phyloP scores from a whole-genome alignment of 2,888 invertebrate species.

The Caenorhabditis macrosperma region DNA sequence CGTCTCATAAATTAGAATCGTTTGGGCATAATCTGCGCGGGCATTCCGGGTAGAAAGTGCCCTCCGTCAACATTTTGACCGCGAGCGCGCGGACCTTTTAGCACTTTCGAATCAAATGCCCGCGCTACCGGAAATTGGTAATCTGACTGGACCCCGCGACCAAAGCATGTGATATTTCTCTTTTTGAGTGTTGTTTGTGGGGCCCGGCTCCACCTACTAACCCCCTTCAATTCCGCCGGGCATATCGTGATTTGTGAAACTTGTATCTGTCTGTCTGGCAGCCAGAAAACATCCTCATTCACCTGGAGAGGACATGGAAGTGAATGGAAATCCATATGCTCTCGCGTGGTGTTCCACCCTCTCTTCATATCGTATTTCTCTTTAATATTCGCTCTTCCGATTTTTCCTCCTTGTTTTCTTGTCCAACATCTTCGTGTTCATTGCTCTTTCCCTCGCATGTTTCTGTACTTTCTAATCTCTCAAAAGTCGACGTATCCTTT shows the following conservation, averaged over 20 bases:
- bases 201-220: neutral
- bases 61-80: slow-evolving; percentile 4
- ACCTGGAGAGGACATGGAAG: slow-evolving; percentile 10
- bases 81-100: slow-evolving; percentile 3
- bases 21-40: neutral
- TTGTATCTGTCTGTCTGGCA: slow-evolving; percentile 4
- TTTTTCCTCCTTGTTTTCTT: slow-evolving; percentile 12
- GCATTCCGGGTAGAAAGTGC: no score
- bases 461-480: slow-evolving; percentile 43
- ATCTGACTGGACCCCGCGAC: slow-evolving; percentile 35
- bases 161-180: slow-evolving; percentile 31
- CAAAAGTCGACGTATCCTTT: slow-evolving; percentile 50
- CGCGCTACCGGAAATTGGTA: slow-evolving; percentile 50
- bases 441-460: slow-evolving; percentile 17
- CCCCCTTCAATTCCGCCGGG: neutral
- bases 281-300: neutral
- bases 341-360: slow-evolving; percentile 7
- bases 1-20: neutral
- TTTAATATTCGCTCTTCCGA: slow-evolving; percentile 30
- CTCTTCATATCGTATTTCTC: slow-evolving; percentile 42
- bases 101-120: slow-evolving; percentile 30
- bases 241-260: slow-evolving; percentile 6
- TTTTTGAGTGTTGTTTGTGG: slow-evolving; percentile 8
- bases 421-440: neutral
- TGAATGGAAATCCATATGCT: slow-evolving; percentile 11